Evolutionary conservation across 2,888 invertebrate species (phyloP), one percentile per base, ranked within the genome.

Genomic region (Ormyrus labotus): DNA sequence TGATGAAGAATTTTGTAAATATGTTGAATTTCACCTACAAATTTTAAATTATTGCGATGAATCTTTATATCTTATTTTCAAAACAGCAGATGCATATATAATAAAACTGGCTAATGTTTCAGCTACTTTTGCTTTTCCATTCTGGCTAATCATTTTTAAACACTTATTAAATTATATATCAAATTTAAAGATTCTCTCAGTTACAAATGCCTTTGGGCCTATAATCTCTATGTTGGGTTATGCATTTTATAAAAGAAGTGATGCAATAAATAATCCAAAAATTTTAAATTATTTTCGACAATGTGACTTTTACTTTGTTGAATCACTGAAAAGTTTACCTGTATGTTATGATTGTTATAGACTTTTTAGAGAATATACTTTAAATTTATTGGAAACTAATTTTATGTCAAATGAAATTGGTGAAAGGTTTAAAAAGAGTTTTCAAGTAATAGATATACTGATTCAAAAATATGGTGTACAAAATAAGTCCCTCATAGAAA

Each of bases 371-470:
- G 70, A 83, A 10, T 84, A 67, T 48, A 73, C 83, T 67, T 79
- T 83, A 70, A 82, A 65, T 10, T 19, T 85, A 5, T 85, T 84
- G 34, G 58, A 71, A 10, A 77, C 75, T 9, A 69, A 87, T 69
- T 68, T 84, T 13, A 83, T 83, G 68, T 83, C 86, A 55, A 69
- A 82, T 7, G 82, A 86, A 51, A 69, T 80, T 81, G 58, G 69
- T 47, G 7, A 53, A 77, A 7, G 71, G 47, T 74, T 83, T 64
- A 34, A 81, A 78, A 81, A 73, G n/a, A 3, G 51, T 84, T 34
- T 53, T 70, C 61, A 71, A 67, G 13, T 19, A 73, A 51, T 75
- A 63, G 47, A 71, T 67, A 53, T 57, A 47, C 50, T 84, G 83
- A 60, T 19, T 48, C 10, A 80, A 64, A 55, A 78, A 84, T 69